Evolutionary conservation across 2,797 vertebrate species (phyloP).

Genomic region (Acrossocheilus fasciatus): DNA sequence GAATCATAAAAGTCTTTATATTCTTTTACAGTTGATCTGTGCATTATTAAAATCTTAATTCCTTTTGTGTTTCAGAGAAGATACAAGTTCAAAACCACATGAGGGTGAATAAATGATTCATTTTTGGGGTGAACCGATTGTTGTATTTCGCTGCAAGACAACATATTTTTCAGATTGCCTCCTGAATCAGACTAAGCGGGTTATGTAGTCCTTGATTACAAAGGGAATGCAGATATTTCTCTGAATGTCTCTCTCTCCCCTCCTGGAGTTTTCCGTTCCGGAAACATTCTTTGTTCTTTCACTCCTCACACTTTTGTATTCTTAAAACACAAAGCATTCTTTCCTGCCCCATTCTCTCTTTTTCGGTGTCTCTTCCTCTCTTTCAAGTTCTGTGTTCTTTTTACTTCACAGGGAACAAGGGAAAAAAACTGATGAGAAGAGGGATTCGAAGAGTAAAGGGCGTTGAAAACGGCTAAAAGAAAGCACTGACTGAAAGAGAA

Average conservation of each 20-base stretch:
- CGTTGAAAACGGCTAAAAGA: conserved; percentile 29
- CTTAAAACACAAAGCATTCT: conserved; percentile 26
- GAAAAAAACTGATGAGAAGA: conserved; percentile 38
- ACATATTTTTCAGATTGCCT: not conserved
- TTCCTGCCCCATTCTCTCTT: not conserved
- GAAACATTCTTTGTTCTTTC: conserved; percentile 35
- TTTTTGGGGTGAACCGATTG: not conserved
- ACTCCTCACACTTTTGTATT: conserved; percentile 12
- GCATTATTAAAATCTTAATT: not conserved
- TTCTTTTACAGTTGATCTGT: not conserved
- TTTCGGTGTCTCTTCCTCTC: conserved; percentile 10
- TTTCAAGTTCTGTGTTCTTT: conserved; percentile 36
- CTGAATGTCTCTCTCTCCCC: conserved; percentile 14
- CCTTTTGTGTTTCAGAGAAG: not conserved
- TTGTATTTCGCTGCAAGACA: not conserved
- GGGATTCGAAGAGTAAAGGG: not conserved
- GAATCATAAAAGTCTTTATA: not conserved
- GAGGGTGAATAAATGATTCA: conserved; percentile 1
- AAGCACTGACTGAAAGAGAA: conserved; percentile 22
- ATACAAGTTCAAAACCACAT: not conserved
- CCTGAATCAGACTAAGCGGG: not conserved
- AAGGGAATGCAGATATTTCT: conserved; percentile 27
- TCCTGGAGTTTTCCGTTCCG: conserved; percentile 13
- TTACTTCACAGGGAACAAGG: conserved; percentile 20
- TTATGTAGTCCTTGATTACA: not conserved